Conservation (phyloP, 2,113 vertebrate genomes). For the Elanus axillaris region DNA sequence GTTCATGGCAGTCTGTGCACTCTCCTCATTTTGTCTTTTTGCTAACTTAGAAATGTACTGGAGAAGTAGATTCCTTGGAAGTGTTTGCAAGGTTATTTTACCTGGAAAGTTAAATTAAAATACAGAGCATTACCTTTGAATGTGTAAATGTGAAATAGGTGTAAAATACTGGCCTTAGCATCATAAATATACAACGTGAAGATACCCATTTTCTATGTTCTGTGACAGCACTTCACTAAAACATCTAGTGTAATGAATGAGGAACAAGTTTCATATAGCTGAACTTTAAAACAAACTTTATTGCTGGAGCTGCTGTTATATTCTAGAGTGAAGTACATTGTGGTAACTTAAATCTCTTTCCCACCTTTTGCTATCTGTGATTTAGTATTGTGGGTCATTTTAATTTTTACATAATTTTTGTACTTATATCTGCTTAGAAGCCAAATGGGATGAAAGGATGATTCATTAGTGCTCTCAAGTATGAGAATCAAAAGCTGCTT, state of each 20-base stretch:
- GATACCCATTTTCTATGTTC: neutral
- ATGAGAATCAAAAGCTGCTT: neutral
- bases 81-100: neutral
- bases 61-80: neutral
- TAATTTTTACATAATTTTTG: neutral
- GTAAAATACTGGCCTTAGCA: neutral
- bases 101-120: neutral
- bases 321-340: neutral
- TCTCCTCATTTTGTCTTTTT: neutral
- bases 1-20: neutral
- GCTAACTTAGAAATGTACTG: neutral
- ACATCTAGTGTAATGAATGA: neutral
- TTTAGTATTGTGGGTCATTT: neutral
- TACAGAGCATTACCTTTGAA: neutral
- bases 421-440: neutral
- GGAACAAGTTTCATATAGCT: neutral
- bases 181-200: neutral
- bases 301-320: neutral
- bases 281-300: neutral
- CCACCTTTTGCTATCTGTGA: neutral
- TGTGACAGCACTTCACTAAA: neutral
- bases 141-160: neutral
- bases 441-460: neutral
- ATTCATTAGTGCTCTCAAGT: constrained; percentile 6
- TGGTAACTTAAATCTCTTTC: neutral